Evolutionary conservation across 2,797 vertebrate genomes (phyloP), one percentile per base, ranked within the genome.

Genomic region (Propithecus perrieri): DNA sequence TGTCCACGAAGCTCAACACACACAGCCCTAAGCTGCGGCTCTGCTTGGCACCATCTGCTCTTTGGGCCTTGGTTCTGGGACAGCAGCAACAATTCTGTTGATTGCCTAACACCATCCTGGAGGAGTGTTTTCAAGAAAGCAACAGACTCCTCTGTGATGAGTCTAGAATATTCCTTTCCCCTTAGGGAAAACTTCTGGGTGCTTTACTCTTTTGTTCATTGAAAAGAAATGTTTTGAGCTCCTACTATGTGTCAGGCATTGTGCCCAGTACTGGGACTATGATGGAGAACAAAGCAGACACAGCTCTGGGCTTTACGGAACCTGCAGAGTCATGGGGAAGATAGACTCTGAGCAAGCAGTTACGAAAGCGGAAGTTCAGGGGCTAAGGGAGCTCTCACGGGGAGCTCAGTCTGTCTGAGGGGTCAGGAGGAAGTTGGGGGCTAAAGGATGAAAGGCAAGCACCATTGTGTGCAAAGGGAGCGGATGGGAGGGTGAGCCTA

Each of bases 151-250:
- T 81, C 50, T 35, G 26, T 4, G 26, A 74, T 17, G 24, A 76
- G 22, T 57, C 24, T 57, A n/a, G 38, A 59, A 59, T 74, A 48
- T 61, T 72, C 33, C 30, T 48, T 89, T 79, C 41, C 11, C 22
- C 35, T 78, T 28, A 28, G 57, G 76, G 7, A 5, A 76, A 63
- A 0, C 15, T 83, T n/a, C 30, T 61, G 63, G 35, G 30, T 15
- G 24, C 24, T 86, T 30, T 72, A 17, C n/a, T 61, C 20, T 78
- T 79, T 35, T 43, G 33, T 67, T 85, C 46, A 71, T 1, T 65
- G 59, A 57, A 71, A 94, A 86, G 43, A 75, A 81, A 30, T 4
- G 7, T 93, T 90, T 24, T 95, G 65, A 50, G 35, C 26, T 69
- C 15, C 4, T n/a, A 24, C 10, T 57, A 5, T 41, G 8, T 20